A percentile compares a stretch with the other conserved stretches of the same genome.
These are phyloP conservation scores for Pelobates cultripes DNA, from an alignment of 2,797 vertebrate genomes.

Conservation along the genomic window DNA sequence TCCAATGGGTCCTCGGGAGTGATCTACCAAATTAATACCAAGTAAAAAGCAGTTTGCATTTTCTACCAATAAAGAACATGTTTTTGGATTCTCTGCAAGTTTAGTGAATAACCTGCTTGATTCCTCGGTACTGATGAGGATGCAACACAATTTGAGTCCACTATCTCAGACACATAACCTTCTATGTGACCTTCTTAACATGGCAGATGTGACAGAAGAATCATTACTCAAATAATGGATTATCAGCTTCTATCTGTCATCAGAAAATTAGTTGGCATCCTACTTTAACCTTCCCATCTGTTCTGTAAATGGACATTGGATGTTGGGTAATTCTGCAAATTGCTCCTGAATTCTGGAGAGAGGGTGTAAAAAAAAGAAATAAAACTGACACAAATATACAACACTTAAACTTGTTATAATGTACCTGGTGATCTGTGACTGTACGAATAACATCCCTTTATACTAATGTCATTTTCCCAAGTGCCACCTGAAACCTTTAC, in stretches of 20 bases:
- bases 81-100: too few relatives aligned
- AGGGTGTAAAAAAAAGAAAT: not conserved
- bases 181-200: constrained; percentile 20
- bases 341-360: too few relatives aligned
- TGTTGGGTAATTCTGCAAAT: constrained; percentile 3
- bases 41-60: too few relatives aligned
- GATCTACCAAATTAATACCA: too few relatives aligned
- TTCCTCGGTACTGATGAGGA: not conserved
- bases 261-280: constrained; percentile 39
- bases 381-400: not conserved
- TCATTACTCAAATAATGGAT: constrained; percentile 44
- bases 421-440: too few relatives aligned
- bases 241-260: constrained; percentile 44
- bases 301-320: constrained; percentile 11
- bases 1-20: too few relatives aligned
- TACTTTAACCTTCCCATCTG: constrained; percentile 35
- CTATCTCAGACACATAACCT: not conserved
- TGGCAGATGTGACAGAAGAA: constrained; percentile 27
- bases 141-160: not conserved
- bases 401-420: not conserved
- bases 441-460: too few relatives aligned
- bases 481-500: too few relatives aligned
- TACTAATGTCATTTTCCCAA: too few relatives aligned
- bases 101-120: too few relatives aligned
- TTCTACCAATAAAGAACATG: too few relatives aligned